Percentiles rank a stretch among this genome's conserved stretches.
These are phyloP conservation scores for Nemapogon koenigi DNA, from an alignment of 2,888 invertebrate species.

Conservation along the genomic window DNA sequence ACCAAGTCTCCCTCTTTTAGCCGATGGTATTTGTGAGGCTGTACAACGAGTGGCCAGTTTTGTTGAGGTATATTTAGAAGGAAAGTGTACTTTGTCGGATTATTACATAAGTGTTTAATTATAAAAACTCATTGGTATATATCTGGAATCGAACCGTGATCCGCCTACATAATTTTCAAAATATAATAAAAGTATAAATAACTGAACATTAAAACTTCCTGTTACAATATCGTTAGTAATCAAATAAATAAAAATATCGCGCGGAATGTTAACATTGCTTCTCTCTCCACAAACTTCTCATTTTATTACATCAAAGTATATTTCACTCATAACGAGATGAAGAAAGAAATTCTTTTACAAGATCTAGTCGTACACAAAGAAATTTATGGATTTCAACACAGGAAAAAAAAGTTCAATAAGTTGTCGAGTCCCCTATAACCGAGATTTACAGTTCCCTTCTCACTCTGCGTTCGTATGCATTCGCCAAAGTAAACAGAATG, in stretches of 20 bases:
- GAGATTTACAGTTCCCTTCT: conserved; percentile 34
- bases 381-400: conserved; percentile 23
- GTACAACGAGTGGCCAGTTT: no score
- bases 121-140: no score
- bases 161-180: no score
- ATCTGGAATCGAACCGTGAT: no score
- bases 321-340: conserved; percentile 28
- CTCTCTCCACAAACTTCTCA: conserved; percentile 30
- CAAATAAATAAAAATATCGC: conserved; percentile 38
- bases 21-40: no score
- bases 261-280: conserved; percentile 43
- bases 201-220: no score
- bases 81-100: no score
- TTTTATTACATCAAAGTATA: conserved; percentile 43
- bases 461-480: conserved; percentile 26
- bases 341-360: conserved; percentile 25
- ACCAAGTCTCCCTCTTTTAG: no score
- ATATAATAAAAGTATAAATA: no score
- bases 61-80: no score
- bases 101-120: no score
- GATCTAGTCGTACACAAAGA: conserved; percentile 21
- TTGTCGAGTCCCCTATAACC: conserved; percentile 38
- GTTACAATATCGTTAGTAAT: conserved; percentile 48
- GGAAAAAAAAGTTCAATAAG: conserved; percentile 35
- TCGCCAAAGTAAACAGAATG: conserved; percentile 32